A percentile compares a stretch with the other conserved stretches of the same genome.
Evolutionary conservation across 2,797 vertebrate species (phyloP).

Genomic region (Sylvilagus floridanus): DNA sequence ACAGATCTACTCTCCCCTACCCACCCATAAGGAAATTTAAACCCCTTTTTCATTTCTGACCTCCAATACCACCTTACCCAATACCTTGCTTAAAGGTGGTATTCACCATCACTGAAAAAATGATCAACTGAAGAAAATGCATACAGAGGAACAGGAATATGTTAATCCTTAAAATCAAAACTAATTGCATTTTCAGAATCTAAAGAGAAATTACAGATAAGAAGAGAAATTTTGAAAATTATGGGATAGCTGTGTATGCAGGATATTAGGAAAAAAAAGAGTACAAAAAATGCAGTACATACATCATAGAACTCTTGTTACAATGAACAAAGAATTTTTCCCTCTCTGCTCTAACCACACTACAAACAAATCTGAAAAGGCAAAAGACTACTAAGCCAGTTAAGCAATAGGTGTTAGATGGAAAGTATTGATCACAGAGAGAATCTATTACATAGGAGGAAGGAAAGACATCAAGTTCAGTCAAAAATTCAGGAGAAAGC

Average conservation of each 20-base stretch:
- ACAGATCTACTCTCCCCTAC: not conserved
- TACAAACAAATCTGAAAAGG: slow-evolving; percentile 1
- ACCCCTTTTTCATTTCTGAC: slow-evolving; percentile 28
- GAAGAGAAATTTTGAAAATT: slow-evolving; percentile 49
- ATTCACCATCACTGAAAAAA: not conserved
- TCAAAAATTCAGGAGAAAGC: slow-evolving; percentile 36
- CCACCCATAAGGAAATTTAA: not conserved
- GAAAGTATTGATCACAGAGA: slow-evolving; percentile 26
- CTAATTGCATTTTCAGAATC: slow-evolving; percentile 48
- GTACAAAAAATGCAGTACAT: not conserved
- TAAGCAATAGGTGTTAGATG: not conserved
- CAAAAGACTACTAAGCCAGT: slow-evolving; percentile 33
- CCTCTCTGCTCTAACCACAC: not conserved
- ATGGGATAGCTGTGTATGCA: not conserved
- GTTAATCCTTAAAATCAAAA: slow-evolving; percentile 46
- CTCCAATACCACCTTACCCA: not conserved
- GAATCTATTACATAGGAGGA: not conserved
- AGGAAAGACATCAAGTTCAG: slow-evolving; percentile 24
- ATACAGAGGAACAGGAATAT: not conserved
- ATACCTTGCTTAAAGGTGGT: not conserved
- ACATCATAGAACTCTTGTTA: slow-evolving; percentile 11
- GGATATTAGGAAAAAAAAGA: not conserved
- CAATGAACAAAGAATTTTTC: slow-evolving; percentile 18
- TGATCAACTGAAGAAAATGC: slow-evolving; percentile 29
- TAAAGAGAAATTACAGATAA: slow-evolving; percentile 29